Evolutionary conservation across 2,113 vertebrate genomes (phyloP), one percentile per base, ranked within the genome.

Genomic region (Mus spicilegus): DNA sequence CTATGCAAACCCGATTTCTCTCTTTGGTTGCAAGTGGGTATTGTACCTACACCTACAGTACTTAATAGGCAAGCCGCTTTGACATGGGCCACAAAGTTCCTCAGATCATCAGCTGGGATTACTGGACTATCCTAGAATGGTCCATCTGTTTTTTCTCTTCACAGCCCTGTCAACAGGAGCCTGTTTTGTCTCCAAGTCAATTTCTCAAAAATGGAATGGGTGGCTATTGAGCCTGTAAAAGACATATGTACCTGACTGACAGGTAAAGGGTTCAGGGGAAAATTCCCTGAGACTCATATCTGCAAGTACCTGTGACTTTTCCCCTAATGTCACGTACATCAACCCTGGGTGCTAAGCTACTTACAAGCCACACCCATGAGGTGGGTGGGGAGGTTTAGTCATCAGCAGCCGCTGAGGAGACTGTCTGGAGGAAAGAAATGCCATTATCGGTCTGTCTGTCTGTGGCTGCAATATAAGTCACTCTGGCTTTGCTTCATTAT

Each of bases 301-400:
- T 94, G 88, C 92, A 70, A 33, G 63, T 85, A 51, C 86, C 93
- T 95, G 61, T 0, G 6, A 77, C 67, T 94, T 88, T 84, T 36
- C 19, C 61, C 70, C 19, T 56, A 5, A 30, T 84, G 85, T 77
- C 89, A 95, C 86, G 54, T 63, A 51, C 28, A 10, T 78, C 94
- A 96, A 11, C 46, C 67, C 76, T 16, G 7, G 2, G 51, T 90
- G 72, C 73, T 70, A 56, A 77, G 67, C 85, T 58, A 39, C 61
- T 39, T 13, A 69, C 33, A 46, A 28, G 65, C 88, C 24, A 36
- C 89, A 93, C 96, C 96, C 91, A 54, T 22, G 4, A 22, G 24
- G 39, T 56, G 80, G 95, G 94, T 3, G 22, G 82, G 73, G 92
- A 95, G 77, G 86, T 95, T 98, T 95, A 97, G 94, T 98, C 96